A percentile compares a stretch with the other conserved stretches of the same genome.
Conservation (phyloP, 64 coral and sea anemone genomes). For the Cladopsammia gracilis region DNA sequence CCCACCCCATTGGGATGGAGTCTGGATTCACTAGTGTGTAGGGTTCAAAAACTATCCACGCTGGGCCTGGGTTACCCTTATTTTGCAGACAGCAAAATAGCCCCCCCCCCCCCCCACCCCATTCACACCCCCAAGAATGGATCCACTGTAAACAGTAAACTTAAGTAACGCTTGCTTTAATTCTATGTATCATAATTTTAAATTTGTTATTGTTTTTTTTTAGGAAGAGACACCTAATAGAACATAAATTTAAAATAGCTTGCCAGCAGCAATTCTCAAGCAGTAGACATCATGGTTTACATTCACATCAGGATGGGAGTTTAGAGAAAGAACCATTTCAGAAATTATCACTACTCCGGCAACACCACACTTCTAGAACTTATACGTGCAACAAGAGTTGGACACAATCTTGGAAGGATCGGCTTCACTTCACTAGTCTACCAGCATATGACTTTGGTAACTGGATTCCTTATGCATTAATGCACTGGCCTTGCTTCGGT, state of each 20-base stretch:
- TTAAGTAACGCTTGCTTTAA: too few species aligned
- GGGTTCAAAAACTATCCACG: too few species aligned
- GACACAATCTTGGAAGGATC: constrained; percentile 69
- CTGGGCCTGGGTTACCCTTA: too few species aligned
- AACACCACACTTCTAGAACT: background rate
- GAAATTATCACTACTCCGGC: constrained; percentile 27
- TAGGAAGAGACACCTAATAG: background rate
- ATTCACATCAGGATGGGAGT: background rate
- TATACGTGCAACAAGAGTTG: constrained; percentile 44
- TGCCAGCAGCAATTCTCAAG: background rate
- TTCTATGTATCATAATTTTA: too few species aligned
- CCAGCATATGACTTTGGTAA: constrained; percentile 88
- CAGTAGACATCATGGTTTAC: background rate
- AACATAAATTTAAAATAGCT: background rate
- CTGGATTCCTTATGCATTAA: constrained; percentile 94
- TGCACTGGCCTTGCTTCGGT: constrained; percentile 97
- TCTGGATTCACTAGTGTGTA: too few species aligned
- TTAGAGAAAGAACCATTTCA: constrained; percentile 71
- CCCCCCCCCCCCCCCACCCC: too few species aligned
- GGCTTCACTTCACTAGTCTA: constrained; percentile 88
- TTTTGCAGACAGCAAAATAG: too few species aligned
- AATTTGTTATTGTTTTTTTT: background rate
- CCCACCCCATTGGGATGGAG: too few species aligned
- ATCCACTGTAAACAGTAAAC: too few species aligned
- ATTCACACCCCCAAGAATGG: too few species aligned